Evolutionary conservation across 92 coral and sea anemone species (phyloP), one percentile per base, ranked within the genome.

Genomic region (Palythoa caribaeorum): DNA sequence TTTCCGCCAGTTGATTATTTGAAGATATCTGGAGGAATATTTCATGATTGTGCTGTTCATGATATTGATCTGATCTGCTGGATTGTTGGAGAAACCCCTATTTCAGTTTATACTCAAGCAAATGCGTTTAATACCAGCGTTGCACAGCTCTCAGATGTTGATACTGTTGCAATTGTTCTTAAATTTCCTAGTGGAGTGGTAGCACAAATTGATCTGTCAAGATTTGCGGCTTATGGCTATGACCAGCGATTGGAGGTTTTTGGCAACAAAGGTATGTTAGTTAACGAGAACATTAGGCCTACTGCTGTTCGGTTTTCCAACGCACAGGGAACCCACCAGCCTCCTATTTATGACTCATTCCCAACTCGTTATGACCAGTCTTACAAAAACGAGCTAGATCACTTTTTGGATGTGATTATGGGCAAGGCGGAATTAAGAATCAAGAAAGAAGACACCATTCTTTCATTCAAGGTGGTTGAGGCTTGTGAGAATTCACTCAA

Each of bases 171-270:
- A 1, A 95, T 95, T 70, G 88, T 92, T 6, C 59, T 96, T 86
- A 96, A 95, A 75, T 96, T 96, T 87, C 99, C 99, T 17, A 93
- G 98, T 77, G 99, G 99, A 1, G 84, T 86, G 2, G 80, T 96
- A 11, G 99, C 96, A 70, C 89, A 91, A 37, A 89, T 96, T 57
- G 96, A 96, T 87, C 20, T 96, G 35, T 96, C 98, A 2, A 92
- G 99, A 39, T 88, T 83, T 40, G 93, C 96, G 3, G 89, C 87
- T 16, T 96, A 87, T 84, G 99, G 99, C 0, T 95, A 96, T 69
- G 99, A 96, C 79, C 99, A 96, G 53, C 91, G 98, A 8, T 52
- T 96, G 3, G 99, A 96, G 66, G 99, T 94, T 48, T 92, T 95
- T 84, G 99, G 99, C 13, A 90, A 93, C 60, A 92, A 87, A 63